These are phyloP conservation scores for Perca schrenkii DNA, from an alignment of 2,113 vertebrate species.

Conservation along the genomic window DNA sequence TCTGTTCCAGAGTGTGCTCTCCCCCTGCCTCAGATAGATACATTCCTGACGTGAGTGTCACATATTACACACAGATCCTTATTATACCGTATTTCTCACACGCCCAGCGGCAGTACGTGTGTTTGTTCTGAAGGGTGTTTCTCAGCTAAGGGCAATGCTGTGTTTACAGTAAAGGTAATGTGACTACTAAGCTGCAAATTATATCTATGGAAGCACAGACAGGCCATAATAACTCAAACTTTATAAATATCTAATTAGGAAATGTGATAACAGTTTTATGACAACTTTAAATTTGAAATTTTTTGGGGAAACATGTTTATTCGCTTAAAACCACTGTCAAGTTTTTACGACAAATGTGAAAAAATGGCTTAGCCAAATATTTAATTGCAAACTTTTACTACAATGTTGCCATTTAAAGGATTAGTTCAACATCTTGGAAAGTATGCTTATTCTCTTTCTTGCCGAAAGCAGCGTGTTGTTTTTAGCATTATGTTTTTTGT, in stretches of 20 bases:
- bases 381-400: neutral
- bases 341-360: neutral
- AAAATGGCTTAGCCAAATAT: neutral
- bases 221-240: neutral
- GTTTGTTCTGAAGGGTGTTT: constrained; percentile 55
- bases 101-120: neutral
- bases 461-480: no score
- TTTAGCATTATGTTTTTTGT: no score
- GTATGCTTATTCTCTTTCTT: neutral
- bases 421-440: neutral
- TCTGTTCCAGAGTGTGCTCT: constrained; percentile 51
- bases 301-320: neutral
- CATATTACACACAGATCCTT: constrained; percentile 36
- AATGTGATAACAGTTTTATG: neutral
- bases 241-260: neutral
- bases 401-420: neutral
- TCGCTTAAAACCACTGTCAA: neutral
- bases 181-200: neutral
- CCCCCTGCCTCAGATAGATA: constrained; percentile 18
- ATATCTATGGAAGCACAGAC: neutral
- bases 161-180: neutral
- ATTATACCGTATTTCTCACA: constrained; percentile 13
- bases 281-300: neutral
- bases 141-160: neutral
- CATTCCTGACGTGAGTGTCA: constrained; percentile 46